These are phyloP conservation scores for Platyscapa corneri DNA, from an alignment of 1,140 invertebrate genomes.

Conservation along the genomic window DNA sequence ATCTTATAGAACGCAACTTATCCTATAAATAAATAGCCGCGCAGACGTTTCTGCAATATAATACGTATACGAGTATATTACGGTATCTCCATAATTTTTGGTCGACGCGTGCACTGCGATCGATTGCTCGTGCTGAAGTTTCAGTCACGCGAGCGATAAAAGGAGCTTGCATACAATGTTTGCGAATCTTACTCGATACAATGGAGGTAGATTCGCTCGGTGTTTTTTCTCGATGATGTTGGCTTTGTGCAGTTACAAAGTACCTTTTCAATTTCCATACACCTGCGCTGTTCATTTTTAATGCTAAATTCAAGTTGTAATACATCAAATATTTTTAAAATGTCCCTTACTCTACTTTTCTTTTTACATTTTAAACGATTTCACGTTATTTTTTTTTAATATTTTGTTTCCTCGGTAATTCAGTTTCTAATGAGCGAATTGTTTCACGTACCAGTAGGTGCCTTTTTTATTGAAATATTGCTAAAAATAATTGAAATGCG, in stretches of 20 bases:
- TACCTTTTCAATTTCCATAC: not conserved
- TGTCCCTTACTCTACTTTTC: not conserved
- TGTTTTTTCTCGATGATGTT: conserved; percentile 10
- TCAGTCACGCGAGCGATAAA: conserved; percentile 44
- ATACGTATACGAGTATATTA: not conserved
- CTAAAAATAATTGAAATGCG: not conserved
- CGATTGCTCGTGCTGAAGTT: conserved; percentile 9
- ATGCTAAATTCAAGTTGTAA: not conserved
- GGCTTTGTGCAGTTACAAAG: not conserved
- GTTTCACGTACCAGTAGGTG: no score
- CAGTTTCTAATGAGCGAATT: no score
- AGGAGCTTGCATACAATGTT: conserved; percentile 16
- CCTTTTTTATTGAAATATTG: not conserved
- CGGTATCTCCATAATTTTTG: not conserved
- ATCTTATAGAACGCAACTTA: no score
- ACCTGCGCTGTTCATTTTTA: not conserved
- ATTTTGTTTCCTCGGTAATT: not conserved
- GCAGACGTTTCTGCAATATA: not conserved
- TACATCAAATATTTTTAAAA: no score
- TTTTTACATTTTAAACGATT: not conserved
- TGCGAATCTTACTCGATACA: not conserved
- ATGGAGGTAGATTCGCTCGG: not conserved
- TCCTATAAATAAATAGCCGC: not conserved
- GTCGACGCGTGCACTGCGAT: not conserved
- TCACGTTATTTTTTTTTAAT: not conserved